phyloP scores from a whole-genome alignment of 1,140 invertebrate species.

The Brevipalpus yothersi region DNA sequence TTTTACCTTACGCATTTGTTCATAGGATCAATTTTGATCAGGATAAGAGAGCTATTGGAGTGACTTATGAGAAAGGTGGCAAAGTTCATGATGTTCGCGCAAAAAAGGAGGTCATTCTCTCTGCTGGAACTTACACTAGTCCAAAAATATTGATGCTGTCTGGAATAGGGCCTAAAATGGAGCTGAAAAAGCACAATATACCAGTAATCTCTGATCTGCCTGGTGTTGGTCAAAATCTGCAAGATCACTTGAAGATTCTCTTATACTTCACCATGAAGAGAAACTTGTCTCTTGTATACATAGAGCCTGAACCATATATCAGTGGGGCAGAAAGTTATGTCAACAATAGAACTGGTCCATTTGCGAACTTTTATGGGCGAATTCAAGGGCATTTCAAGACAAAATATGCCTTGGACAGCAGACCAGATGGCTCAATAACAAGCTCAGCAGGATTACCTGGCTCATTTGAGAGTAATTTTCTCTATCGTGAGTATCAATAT shows the following conservation, averaged over 20 bases:
- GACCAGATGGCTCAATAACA: too few relatives aligned
- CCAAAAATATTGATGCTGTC: conserved; percentile 73
- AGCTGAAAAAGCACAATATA: conserved; percentile 12
- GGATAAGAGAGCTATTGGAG: conserved; percentile 51
- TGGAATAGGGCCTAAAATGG: conserved; percentile 43
- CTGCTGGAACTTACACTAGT: conserved; percentile 61
- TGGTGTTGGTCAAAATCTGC: conserved; percentile 21
- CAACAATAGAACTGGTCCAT: too few relatives aligned
- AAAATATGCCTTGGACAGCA: too few relatives aligned
- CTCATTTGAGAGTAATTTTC: too few relatives aligned
- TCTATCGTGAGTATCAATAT: too few relatives aligned
- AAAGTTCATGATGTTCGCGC: conserved; percentile 42
- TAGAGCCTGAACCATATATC: too few relatives aligned
- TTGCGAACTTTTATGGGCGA: too few relatives aligned
- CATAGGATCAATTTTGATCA: conserved; percentile 53
- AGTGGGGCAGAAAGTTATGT: too few relatives aligned
- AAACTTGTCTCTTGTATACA: too few relatives aligned
- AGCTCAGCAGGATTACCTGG: too few relatives aligned
- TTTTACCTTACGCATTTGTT: conserved; percentile 54
- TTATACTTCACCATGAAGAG: too few relatives aligned
- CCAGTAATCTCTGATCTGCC: conserved; percentile 20
- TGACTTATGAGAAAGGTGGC: conserved; percentile 41
- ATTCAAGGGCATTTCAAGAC: too few relatives aligned
- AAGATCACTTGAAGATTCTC: conserved; percentile 19
- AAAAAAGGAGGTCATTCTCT: conserved; percentile 57